phyloP scores from a whole-genome alignment of 2,113 vertebrate genomes.

The Polypterus bichir region DNA sequence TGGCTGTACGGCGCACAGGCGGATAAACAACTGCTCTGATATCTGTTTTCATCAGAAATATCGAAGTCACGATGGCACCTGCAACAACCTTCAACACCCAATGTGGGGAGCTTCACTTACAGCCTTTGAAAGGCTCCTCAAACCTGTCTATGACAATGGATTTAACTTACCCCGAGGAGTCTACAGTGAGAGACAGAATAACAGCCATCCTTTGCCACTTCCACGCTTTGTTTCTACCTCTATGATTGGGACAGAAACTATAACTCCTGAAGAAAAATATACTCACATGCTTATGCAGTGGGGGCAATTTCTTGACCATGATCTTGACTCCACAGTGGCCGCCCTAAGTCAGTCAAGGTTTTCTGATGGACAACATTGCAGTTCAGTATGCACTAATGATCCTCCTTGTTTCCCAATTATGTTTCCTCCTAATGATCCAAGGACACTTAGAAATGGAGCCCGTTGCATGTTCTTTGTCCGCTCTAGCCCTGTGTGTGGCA shows the following conservation, averaged over 20 bases:
- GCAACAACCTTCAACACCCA: constrained; percentile 94
- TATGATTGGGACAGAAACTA: constrained; percentile 76
- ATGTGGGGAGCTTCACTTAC: constrained; percentile 96
- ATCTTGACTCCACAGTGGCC: constrained; percentile 82
- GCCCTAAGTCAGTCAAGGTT: constrained; percentile 90
- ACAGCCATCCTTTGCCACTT: constrained; percentile 66
- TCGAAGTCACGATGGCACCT: constrained; percentile 84
- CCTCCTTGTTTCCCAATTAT: constrained; percentile 87
- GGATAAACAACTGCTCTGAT: constrained; percentile 90
- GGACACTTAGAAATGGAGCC: constrained; percentile 55
- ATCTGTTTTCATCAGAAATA: constrained; percentile 97
- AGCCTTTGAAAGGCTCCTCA: constrained; percentile 85
- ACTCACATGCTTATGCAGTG: constrained; percentile 98
- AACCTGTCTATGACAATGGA: constrained; percentile 90
- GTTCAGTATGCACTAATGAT: constrained; percentile 77
- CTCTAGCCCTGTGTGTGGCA: constrained; percentile 91
- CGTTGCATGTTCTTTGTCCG: constrained; percentile 98
- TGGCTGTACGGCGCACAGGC: constrained; percentile 84
- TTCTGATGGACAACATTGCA: constrained; percentile 85
- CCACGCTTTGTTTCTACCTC: constrained; percentile 81
- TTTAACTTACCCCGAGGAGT: constrained; percentile 84
- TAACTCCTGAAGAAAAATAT: constrained; percentile 80
- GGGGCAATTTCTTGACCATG: constrained; percentile 96
- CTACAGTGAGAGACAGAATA: constrained; percentile 49
- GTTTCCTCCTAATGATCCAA: constrained; percentile 75